Base-by-base conservation (phyloP, 1,140 invertebrate genomes). In the Drosophila auraria region DNA sequence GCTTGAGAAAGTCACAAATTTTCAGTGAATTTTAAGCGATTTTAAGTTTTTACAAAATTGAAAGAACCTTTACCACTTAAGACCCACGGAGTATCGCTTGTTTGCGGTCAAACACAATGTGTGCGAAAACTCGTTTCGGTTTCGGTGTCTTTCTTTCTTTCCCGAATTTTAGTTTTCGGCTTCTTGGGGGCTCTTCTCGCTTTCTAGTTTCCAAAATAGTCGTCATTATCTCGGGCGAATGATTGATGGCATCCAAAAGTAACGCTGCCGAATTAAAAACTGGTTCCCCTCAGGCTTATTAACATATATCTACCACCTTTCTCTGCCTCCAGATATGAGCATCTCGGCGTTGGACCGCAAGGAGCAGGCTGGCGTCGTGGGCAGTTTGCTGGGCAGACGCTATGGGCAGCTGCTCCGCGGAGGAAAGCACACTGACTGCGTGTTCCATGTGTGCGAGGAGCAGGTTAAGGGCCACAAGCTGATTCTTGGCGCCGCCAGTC, bases 401-500 rank as follows among this genome's bases (percentile, higher is more conserved):
- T 93, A 91, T 66, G 89, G 80, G n/a, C 72, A 89, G 36, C 59
- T 93, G 2, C 27, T 93, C 54, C 77, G 59, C 3, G 59, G 61
- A 0, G 84, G 91, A 33, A 93, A 93, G 65, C 66, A 87, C 62
- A 90, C 74, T 11, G 92, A 93, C 44, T 93, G 92, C 60, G 73
- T 92, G 12, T 93, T 93, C 49, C 80, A 86, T 51, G 78, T 92
- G 17, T 80, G 77, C 27, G 83, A 83, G 5, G 49, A 81, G 40
- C 79, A 82, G 54, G n/a, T 93, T 2, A 91, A 91, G 45, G 82
- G 84, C 9, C 96, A 97, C 82, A 96, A 96, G 91, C 89, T 96
- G 40, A 95, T 97, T 62, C 81, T 97, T 30, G 94, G 95, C 9
- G 94, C 95, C 12, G 94, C 94, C 77, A 96, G 96, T 93, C 96